These are phyloP conservation scores for Zaprionus kolodkinae DNA, from an alignment of 1,140 invertebrate genomes.

Conservation along the genomic window DNA sequence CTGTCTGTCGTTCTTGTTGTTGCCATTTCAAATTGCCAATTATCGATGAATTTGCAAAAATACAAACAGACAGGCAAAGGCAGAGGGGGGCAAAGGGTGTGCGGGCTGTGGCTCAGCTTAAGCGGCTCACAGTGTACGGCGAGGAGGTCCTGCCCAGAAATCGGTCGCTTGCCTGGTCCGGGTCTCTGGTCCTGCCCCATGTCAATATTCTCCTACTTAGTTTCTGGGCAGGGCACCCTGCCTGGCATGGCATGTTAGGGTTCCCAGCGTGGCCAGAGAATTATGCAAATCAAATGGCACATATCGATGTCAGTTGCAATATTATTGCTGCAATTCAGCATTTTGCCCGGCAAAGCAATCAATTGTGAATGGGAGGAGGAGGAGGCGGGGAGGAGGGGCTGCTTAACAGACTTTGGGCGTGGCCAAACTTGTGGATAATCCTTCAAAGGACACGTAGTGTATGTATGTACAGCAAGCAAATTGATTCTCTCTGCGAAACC, in stretches of 20 bases:
- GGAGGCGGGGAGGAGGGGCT: too few species aligned
- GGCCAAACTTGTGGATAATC: constrained; percentile 34
- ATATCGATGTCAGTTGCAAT: constrained; percentile 79
- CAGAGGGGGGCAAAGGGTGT: constrained; percentile 36
- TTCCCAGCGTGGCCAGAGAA: constrained; percentile 50
- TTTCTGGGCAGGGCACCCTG: constrained; percentile 31
- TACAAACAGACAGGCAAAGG: constrained; percentile 64
- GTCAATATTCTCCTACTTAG: constrained; percentile 62
- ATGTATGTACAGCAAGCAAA: not conserved
- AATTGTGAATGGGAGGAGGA: constrained; percentile 15
- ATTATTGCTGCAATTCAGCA: constrained; percentile 81
- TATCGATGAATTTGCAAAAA: constrained; percentile 82
- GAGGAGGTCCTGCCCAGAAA: constrained; percentile 27
- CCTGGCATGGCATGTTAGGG: constrained; percentile 33
- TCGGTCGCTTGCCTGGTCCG: constrained; percentile 3
- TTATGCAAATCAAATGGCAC: constrained; percentile 81
- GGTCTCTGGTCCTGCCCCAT: constrained; percentile 30
- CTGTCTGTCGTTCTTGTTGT: constrained; percentile 49
- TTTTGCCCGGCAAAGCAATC: constrained; percentile 62
- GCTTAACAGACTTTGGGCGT: constrained; percentile 38
- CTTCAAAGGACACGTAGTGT: constrained; percentile 34
- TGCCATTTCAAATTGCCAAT: constrained; percentile 81
- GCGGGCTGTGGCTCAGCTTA: constrained; percentile 56
- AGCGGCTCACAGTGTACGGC: constrained; percentile 52
- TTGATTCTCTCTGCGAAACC: constrained; percentile 32